Percentiles rank a stretch among this genome's conserved stretches.
Evolutionary conservation across 2,888 invertebrate species (phyloP).

Genomic region (Polydrusus tereticollis): DNA sequence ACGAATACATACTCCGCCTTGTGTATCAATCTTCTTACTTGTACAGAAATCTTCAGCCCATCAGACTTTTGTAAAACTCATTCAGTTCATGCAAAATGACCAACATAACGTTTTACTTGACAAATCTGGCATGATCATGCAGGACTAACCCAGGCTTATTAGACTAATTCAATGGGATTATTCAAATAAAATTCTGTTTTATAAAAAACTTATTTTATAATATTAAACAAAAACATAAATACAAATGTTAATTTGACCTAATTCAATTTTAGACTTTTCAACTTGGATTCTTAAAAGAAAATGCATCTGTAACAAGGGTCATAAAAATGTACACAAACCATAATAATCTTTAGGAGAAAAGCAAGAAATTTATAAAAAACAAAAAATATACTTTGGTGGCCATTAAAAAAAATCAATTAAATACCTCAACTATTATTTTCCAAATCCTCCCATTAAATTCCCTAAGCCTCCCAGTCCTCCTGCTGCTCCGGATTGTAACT

Average conservation of each 20-base stretch:
- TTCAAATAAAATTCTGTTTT: not conserved
- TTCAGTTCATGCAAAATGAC: too few relatives aligned
- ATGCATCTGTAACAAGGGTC: not conserved
- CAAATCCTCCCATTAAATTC: slow-evolving; percentile 73
- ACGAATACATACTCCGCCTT: too few relatives aligned
- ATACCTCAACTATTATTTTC: slow-evolving; percentile 50
- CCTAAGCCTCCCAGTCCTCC: slow-evolving; percentile 69
- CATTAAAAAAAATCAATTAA: not conserved
- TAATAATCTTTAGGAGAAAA: not conserved
- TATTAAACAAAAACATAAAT: slow-evolving; percentile 5
- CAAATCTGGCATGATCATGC: too few relatives aligned
- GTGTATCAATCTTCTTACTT: too few relatives aligned
- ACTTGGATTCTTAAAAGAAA: not conserved
- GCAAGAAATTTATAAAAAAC: not conserved
- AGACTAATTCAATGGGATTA: not conserved
- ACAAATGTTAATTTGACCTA: slow-evolving; percentile 9
- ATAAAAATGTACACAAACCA: not conserved
- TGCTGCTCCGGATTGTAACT: slow-evolving; percentile 79
- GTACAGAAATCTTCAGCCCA: too few relatives aligned
- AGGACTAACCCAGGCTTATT: too few relatives aligned
- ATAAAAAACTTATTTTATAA: slow-evolving; percentile 20
- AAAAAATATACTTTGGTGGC: not conserved
- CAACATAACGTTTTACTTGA: too few relatives aligned
- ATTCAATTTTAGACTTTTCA: not conserved
- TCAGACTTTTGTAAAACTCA: too few relatives aligned